Conservation (phyloP, 2,113 vertebrate genomes). For the Chaetura pelagica region DNA sequence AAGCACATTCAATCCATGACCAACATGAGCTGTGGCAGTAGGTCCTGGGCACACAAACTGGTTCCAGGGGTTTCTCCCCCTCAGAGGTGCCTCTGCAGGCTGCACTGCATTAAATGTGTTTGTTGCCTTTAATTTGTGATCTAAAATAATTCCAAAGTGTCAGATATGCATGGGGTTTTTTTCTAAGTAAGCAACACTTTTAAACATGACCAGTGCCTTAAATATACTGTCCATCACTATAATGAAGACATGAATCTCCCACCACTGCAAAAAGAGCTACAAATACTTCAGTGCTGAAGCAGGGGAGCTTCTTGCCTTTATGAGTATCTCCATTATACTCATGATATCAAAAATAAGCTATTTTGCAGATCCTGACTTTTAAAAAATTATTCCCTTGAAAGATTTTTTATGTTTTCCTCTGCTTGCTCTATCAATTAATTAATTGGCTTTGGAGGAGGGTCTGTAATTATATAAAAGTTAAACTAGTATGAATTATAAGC, state of each 20-base stretch:
- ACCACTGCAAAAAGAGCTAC: neutral
- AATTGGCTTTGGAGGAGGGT: conserved; percentile 29
- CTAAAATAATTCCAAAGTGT: neutral
- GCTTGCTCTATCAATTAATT: conserved; percentile 64
- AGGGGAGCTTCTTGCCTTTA: neutral
- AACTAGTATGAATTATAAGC: conserved; percentile 64
- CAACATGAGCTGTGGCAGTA: neutral
- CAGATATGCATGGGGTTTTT: neutral
- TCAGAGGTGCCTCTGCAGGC: neutral
- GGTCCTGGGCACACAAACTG: neutral
- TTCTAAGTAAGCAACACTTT: conserved; percentile 65
- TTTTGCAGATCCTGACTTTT: conserved; percentile 48
- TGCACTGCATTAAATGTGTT: neutral
- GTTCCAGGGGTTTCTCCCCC: neutral
- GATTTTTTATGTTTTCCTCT: conserved; percentile 51
- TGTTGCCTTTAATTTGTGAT: neutral
- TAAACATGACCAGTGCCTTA: conserved; percentile 53
- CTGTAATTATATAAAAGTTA: conserved; percentile 60
- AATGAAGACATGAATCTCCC: conserved; percentile 45
- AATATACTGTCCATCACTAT: conserved; percentile 46
- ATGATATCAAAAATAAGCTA: neutral
- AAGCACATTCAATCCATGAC: neutral
- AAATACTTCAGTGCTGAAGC: neutral
- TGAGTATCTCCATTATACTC: neutral
- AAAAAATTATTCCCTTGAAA: conserved; percentile 61